Percentiles rank a stretch among this genome's conserved stretches.
These are phyloP conservation scores for Amphiprion clarkii DNA, from an alignment of 2,797 vertebrate species.

Conservation along the genomic window DNA sequence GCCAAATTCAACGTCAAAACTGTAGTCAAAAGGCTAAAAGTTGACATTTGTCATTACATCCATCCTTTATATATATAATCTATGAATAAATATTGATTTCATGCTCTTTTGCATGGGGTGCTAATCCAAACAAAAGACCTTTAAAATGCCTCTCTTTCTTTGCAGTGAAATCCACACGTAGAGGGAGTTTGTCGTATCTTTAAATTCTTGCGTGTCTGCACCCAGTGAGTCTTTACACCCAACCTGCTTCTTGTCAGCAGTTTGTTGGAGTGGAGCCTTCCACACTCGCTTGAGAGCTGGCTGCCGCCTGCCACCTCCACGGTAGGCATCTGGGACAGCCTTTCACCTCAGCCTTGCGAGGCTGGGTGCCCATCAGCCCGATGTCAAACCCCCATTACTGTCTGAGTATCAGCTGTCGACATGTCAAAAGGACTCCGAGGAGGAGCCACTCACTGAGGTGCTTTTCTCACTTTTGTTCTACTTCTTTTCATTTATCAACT, in stretches of 20 bases:
- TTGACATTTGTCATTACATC: too few relatives aligned
- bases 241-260: slow-evolving; percentile 18
- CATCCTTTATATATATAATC: too few relatives aligned
- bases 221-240: neutral
- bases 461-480: slow-evolving; percentile 71
- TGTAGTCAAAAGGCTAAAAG: too few relatives aligned
- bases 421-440: slow-evolving; percentile 62
- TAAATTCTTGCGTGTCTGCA: neutral
- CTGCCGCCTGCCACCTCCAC: slow-evolving; percentile 39
- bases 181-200: neutral
- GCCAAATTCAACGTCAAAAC: too few relatives aligned
- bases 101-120: too few relatives aligned
- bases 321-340: slow-evolving; percentile 25
- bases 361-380: slow-evolving; percentile 62
- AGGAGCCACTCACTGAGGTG: slow-evolving; percentile 57
- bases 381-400: slow-evolving; percentile 70
- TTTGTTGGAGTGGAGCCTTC: slow-evolving; percentile 17
- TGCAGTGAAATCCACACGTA: neutral
- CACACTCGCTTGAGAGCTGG: neutral
- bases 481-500: slow-evolving; percentile 71
- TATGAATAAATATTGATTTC: too few relatives aligned
- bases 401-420: slow-evolving; percentile 66
- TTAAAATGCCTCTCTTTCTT: neutral
- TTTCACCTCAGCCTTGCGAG: slow-evolving; percentile 51
- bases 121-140: neutral